Percentiles rank a stretch among this genome's conserved stretches.
phyloP scores from a whole-genome alignment of 2,113 vertebrate genomes.

The Talpa occidentalis region DNA sequence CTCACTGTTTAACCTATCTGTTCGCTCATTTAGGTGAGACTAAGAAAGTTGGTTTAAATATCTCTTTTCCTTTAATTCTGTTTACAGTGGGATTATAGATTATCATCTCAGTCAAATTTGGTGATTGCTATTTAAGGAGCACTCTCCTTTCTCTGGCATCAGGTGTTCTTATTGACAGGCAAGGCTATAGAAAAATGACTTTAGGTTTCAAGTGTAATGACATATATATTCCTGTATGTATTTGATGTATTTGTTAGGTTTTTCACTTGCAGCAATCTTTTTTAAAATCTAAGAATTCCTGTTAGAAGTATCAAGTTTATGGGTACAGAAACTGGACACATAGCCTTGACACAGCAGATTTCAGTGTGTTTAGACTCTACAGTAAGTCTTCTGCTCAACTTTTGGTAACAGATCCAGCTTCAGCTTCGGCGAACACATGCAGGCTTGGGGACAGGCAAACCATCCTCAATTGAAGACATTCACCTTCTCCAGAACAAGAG shows the following conservation, averaged over 20 bases:
- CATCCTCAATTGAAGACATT: conserved; percentile 89
- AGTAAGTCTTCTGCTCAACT: conserved; percentile 40
- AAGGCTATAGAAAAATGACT: not conserved
- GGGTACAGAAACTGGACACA: too few relatives aligned
- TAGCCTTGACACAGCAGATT: not conserved
- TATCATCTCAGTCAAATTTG: not conserved
- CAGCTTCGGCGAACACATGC: conserved; percentile 92
- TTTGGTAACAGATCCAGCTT: conserved; percentile 90
- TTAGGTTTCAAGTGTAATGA: not conserved
- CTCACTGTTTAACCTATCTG: not conserved
- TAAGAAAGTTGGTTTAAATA: not conserved
- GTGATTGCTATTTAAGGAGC: not conserved
- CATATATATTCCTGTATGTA: not conserved
- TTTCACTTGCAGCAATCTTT: not conserved
- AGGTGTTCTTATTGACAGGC: conserved; percentile 16
- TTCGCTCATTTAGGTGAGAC: not conserved
- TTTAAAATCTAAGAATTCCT: not conserved
- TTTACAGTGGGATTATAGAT: not conserved
- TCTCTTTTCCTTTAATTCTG: not conserved
- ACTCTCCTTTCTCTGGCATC: not conserved
- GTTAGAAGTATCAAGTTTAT: too few relatives aligned
- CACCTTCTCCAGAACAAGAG: conserved; percentile 89
- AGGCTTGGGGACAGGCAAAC: conserved; percentile 90
- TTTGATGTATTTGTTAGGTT: not conserved
- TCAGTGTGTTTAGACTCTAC: not conserved